Percentiles rank a stretch among this genome's conserved stretches.
Evolutionary conservation across 2,888 invertebrate genomes (phyloP).

Genomic region (Alitta virens): DNA sequence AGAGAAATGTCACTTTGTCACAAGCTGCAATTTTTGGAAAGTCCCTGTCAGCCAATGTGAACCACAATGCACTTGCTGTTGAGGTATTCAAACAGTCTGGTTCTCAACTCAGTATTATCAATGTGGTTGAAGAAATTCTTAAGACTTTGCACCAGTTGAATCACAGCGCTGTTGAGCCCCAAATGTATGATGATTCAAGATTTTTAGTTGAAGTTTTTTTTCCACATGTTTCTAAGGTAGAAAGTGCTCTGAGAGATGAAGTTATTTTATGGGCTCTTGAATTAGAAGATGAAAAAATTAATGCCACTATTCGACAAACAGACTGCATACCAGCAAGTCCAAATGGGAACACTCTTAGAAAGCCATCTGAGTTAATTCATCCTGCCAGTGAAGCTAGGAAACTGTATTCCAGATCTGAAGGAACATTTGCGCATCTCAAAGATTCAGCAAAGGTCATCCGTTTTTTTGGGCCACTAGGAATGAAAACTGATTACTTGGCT

Average conservation of each 20-base stretch:
- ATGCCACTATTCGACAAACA: slow-evolving; percentile 25
- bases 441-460: slow-evolving; percentile 10
- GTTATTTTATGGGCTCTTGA: slow-evolving; percentile 32
- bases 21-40: neutral
- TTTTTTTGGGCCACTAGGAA: slow-evolving; percentile 29
- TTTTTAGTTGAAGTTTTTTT: slow-evolving; percentile 33
- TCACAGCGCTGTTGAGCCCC: no score
- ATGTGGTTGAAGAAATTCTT: no score
- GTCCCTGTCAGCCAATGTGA: neutral
- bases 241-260: slow-evolving; percentile 19
- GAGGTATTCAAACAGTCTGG: slow-evolving; percentile 14
- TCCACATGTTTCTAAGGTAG: slow-evolving; percentile 26
- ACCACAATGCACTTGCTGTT: neutral
- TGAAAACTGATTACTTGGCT: slow-evolving; percentile 28
- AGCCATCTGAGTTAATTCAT: slow-evolving; percentile 32
- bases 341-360: slow-evolving; percentile 26
- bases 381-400: slow-evolving; percentile 25
- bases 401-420: slow-evolving; percentile 33
- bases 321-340: slow-evolving; percentile 34
- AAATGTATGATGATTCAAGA: neutral
- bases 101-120: no score
- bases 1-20: neutral
- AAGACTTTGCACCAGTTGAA: no score
- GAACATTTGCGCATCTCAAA: slow-evolving; percentile 31
- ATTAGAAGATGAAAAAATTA: slow-evolving; percentile 28